These are phyloP conservation scores for Muscicapa striata DNA, from an alignment of 2,797 vertebrate genomes.

Conservation along the genomic window DNA sequence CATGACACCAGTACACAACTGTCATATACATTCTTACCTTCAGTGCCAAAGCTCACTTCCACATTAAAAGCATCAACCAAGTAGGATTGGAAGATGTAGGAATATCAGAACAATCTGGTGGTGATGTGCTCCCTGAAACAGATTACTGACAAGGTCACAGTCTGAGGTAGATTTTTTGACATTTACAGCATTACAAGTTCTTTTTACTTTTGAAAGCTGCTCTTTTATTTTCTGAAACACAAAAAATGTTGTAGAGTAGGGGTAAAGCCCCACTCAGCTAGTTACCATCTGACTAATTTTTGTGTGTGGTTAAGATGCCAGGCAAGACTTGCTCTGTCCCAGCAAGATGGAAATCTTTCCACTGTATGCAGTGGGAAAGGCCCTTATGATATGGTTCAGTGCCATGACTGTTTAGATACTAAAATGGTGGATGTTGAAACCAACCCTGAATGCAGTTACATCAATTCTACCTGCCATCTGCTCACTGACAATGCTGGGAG, in stretches of 20 bases:
- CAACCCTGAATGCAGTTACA: background rate
- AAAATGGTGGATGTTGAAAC: background rate
- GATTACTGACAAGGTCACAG: background rate
- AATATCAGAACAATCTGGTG: background rate
- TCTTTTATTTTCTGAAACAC: background rate
- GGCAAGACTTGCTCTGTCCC: background rate
- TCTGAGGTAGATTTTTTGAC: background rate
- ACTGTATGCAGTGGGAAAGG: background rate
- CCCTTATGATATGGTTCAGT: background rate
- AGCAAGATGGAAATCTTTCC: background rate
- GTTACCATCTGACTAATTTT: conserved; percentile 9
- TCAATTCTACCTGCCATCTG: background rate
- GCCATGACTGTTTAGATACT: background rate
- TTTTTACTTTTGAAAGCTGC: background rate
- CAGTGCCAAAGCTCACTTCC: background rate
- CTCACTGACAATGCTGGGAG: background rate
- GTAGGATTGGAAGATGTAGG: background rate
- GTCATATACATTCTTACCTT: background rate
- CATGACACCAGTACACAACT: background rate
- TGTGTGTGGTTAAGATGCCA: background rate
- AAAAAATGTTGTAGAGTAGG: background rate
- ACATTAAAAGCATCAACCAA: background rate
- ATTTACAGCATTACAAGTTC: background rate
- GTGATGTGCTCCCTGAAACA: background rate
- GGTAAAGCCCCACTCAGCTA: background rate